Evolutionary conservation across 1,140 invertebrate genomes (phyloP), one percentile per base, ranked within the genome.

Genomic region (Bombus superbus): DNA sequence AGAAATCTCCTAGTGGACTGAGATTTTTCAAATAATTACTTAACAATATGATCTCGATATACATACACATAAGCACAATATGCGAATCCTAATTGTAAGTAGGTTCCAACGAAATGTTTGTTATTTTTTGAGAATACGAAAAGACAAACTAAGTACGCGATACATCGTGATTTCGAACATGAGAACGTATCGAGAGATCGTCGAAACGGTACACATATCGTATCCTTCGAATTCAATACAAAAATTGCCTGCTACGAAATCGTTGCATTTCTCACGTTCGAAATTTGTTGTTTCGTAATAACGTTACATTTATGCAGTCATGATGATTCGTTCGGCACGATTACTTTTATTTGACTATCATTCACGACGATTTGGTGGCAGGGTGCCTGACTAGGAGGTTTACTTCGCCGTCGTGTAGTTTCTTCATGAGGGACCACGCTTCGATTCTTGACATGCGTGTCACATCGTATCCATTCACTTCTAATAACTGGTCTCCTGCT

Each of bases 361-460:
- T 92, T 94, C 90, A 94, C 92, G 93, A 94, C 78, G 94, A 94
- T 91, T 94, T 95, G 81, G 91, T 94, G 92, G 94, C 93, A 92
- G 94, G 93, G 87, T 96, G 96, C 81, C 96, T 93, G 90, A 96
- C 94, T 91, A 95, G 94, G 82, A 96, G 93, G 87, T 95, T 96
- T 68, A 98, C 97, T 92, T 96, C 96, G 53, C 98, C 98, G 89
- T 98, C 97, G 79, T 98, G 97, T 81, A 99, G 93, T 88, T 98
- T 97, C 94, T 99, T 99, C 95, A 99, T 97, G 79, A 98, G 96
- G 88, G 98, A 98, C 98, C 98, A 99, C 62, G 98, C 98, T 95
- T 99, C 98, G 83, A 98, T 98, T 86, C 98, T 96, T 2, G 98
- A 97, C 96, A 99, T 97, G 71, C 96, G 96, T 79, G 97, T 97